Evolutionary conservation across 2,888 invertebrate species (phyloP), one percentile per base, ranked within the genome.

Genomic region (Ferrisia virgata): DNA sequence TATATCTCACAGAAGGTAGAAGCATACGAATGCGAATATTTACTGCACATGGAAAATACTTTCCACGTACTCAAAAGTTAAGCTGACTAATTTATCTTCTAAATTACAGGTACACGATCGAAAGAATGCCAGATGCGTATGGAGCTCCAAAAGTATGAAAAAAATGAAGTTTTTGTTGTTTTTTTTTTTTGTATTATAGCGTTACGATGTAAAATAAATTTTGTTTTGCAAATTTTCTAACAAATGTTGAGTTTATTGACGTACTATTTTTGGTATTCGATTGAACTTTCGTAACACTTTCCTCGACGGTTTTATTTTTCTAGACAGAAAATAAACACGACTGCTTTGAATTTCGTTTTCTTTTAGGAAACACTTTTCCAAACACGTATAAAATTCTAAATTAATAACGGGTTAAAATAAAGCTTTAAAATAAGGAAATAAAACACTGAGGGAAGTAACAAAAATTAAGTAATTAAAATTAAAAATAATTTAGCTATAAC

Each of bases 61-160:
- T 25, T 39, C 39, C 11, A 18, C n/a, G 1, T 22, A 25, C 6
- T 5, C 9, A 25, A 25, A 8, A 6, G 22, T 58, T n/a, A 18
- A 58, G 2, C 1, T 58, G 11, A 11, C 11, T 25, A 79, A 43
- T 83, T 78, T 85, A 83, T 86, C 43, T 2, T 40, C 11, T 40
- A 18, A 53, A 22, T 87, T 87, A 79, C 87, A 91, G 91, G 86
- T 99, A 95, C 88, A 95, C 97, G 0, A 98, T 99, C 87, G 99
- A 99, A 89, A 92, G 98, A 88, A 98, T 99, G 98, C 98, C 99
- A 0, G 99, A 99, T 91, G 99, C 98, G 3, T 99, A 96, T 90
- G 99, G 98, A 47, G 97, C 97, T 79, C 96, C 96, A 0, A 94
- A 93, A 64, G 28, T 31, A 5, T 64, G 31, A 64, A 31, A 28